Evolutionary conservation across 1,140 invertebrate species (phyloP), one percentile per base, ranked within the genome.

Genomic region (Macrobrachium nipponense): DNA sequence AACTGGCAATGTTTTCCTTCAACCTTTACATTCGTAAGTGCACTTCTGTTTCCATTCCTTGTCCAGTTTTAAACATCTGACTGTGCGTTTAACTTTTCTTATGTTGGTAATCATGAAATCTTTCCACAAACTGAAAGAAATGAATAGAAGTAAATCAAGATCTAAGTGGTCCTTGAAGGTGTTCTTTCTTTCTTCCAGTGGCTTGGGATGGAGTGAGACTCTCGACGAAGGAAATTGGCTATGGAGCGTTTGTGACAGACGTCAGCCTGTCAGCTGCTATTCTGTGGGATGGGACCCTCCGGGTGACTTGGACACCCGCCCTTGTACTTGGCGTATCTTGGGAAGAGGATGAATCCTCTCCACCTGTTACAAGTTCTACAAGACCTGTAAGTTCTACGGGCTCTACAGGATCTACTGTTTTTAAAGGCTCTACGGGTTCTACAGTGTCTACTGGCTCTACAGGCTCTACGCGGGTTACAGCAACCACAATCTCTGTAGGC

Each of bases 261-360:
- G 77, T 88, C 36, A 70, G 51, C 15, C 66, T 88, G 70, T 36
- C 75, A 7, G 81, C 81, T 8, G 72, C 80, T 66, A 73, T 89
- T 61, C 70, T 81, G 60, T 87, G 86, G 85, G 83, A 87, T 20
- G 86, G 85, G 23, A 87, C 86, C 6, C 77, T 89, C 15, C 60
- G 61, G 59, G 44, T 87, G 18, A 81, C 72, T 20, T 89, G 80
- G 86, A 27, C 64, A 23, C 58, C 80, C 14, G 85, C 82, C 15
- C 61, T 66, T 15, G 82, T 89, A 27, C 58, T 64, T 11, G 84
- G 77, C 5, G 72, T 70, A 18, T 8, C 66, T 23, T 44, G 70
- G 66, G 17, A 23, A 59, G 68, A 20, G 15, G 44, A 23, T 7
- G 23, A 72, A 11, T 17, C 60, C 43, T 58, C 70, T 15, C 23